Evolutionary conservation across 2,888 invertebrate species (phyloP), one percentile per base, ranked within the genome.

Genomic region (Allophyes oxyacanthae): DNA sequence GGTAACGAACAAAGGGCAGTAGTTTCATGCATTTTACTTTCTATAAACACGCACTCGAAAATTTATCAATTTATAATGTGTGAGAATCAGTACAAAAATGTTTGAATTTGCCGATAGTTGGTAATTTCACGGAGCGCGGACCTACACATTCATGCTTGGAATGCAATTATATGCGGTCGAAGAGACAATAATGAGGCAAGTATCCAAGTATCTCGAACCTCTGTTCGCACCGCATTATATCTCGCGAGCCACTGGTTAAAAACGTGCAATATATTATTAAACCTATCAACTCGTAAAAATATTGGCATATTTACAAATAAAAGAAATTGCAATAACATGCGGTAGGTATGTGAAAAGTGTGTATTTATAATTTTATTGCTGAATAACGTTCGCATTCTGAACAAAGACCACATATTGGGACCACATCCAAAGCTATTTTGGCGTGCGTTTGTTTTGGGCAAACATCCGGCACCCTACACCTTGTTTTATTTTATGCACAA

Each of bases 381-480:
- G 61, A 61, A 64, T 66, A 78, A 75, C 57, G 68, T 61, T 73
- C 73, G 72, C 62, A 65, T 75, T 75, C 58, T 68, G 74, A 79
- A 85, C 81, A 85, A 84, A 84, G 82, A 76, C 70, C 73, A 72
- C 72, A 76, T 79, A 79, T 78, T 81, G 79, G 81, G 82, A 82
- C 78, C 77, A 80, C 72, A 79, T 81, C 81, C 78, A 79, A 82
- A 76, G 83, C 75, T 89, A 88, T 89, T 89, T 87, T 78, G 67
- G 86, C 82, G 75, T 67, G 53, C 70, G 81, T 78, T 80, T 84
- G 84, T 87, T 88, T 84, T 84, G 83, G 75, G 75, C 81, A 84
- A 85, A 89, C 87, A 89, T 88, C 88, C 88, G 86, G 82, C 76
- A 85, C 83, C 81, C 81, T 78, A 79, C 81, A 80, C 82, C 80